A percentile compares a stretch with the other conserved stretches of the same genome.
phyloP scores from a whole-genome alignment of 2,888 invertebrate species.

The Idaea straminata region DNA sequence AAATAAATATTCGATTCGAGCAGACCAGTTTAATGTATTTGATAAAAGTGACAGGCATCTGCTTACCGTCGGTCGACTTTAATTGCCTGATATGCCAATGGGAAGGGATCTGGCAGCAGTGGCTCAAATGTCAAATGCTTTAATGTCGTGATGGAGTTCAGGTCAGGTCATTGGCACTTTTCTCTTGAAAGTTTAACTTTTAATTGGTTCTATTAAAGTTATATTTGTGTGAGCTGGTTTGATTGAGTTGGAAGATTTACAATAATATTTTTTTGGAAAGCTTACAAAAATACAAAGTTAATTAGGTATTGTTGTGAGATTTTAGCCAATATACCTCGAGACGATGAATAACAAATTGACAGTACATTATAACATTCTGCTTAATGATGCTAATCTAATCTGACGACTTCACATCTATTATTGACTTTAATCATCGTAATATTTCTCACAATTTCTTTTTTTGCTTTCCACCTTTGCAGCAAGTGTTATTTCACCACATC shows the following conservation, averaged over 20 bases:
- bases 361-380: slow-evolving; percentile 66
- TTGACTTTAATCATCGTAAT: slow-evolving; percentile 78
- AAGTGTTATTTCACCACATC: slow-evolving; percentile 69
- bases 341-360: background rate
- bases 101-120: slow-evolving; percentile 34
- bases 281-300: background rate
- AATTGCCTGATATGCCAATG: slow-evolving; percentile 74
- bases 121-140: slow-evolving; percentile 34
- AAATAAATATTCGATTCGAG: slow-evolving; percentile 68
- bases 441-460: slow-evolving; percentile 79
- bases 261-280: background rate
- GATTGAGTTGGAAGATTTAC: slow-evolving; percentile 17
- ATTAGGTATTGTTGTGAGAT: background rate
- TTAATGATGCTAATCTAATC: slow-evolving; percentile 75
- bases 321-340: background rate
- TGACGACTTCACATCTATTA: slow-evolving; percentile 65
- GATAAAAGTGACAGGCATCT: slow-evolving; percentile 78
- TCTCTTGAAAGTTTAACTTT: slow-evolving; percentile 24
- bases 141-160: slow-evolving; percentile 29
- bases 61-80: slow-evolving; percentile 69
- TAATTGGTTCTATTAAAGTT: slow-evolving; percentile 1
- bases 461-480: slow-evolving; percentile 48
- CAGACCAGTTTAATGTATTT: slow-evolving; percentile 76
- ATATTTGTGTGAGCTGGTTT: background rate
- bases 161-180: slow-evolving; percentile 25